These are phyloP conservation scores for Adineta ricciae DNA, from an alignment of 2,888 invertebrate genomes.

Conservation along the genomic window DNA sequence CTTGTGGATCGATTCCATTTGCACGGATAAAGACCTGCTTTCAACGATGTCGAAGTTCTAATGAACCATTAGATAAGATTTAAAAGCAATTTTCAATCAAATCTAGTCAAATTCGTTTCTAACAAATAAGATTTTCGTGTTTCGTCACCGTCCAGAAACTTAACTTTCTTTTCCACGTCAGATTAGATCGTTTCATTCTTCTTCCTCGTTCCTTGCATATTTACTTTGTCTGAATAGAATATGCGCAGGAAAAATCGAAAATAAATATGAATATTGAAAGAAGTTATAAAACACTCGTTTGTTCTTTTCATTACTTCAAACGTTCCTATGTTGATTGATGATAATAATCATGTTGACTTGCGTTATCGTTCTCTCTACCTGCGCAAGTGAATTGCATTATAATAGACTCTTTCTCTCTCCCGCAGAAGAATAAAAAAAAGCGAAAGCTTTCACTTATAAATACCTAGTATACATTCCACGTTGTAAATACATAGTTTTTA, in stretches of 20 bases:
- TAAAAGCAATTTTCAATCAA: background rate
- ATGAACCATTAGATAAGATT: background rate
- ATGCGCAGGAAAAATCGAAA: background rate
- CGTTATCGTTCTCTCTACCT: background rate
- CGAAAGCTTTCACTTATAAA: background rate
- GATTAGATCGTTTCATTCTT: background rate
- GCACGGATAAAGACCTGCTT: conserved; percentile 23
- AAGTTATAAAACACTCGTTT: background rate
- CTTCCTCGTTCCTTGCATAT: background rate
- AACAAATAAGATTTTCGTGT: background rate
- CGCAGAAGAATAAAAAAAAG: background rate
- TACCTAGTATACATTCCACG: too few relatives aligned
- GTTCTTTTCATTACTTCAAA: background rate
- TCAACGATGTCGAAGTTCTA: background rate
- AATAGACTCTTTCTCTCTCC: background rate
- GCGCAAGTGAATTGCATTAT: background rate
- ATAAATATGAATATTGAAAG: background rate
- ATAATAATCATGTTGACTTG: background rate
- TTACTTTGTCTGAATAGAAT: too few relatives aligned
- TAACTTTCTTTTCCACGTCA: background rate
- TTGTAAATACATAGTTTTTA: background rate
- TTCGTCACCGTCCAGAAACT: background rate
- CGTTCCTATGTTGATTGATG: background rate
- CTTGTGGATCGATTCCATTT: conserved; percentile 39
- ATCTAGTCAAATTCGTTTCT: background rate